A percentile compares a stretch with the other conserved stretches of the same genome.
These are phyloP conservation scores for Schizothorax lantsangensis DNA, from an alignment of 2,797 vertebrate genomes.

Conservation along the genomic window DNA sequence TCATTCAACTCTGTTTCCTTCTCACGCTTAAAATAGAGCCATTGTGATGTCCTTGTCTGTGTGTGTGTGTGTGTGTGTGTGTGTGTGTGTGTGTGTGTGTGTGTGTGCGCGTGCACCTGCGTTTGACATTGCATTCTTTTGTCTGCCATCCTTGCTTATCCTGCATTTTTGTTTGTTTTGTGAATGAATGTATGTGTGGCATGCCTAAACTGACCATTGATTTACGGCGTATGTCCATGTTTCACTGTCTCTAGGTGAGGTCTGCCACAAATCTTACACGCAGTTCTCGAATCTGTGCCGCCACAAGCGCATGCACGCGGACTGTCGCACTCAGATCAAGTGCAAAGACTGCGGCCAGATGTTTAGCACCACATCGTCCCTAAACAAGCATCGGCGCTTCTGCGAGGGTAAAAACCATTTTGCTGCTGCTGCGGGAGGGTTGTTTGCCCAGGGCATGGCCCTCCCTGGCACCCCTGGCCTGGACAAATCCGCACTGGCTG, in stretches of 20 bases:
- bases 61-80: slow-evolving; percentile 67
- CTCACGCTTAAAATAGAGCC: slow-evolving; percentile 97
- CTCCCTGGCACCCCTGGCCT: slow-evolving; percentile 91
- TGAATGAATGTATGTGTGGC: slow-evolving; percentile 39
- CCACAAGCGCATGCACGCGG: slow-evolving; percentile 99
- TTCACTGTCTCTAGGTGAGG: slow-evolving; percentile 86
- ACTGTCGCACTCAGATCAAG: slow-evolving; percentile 99
- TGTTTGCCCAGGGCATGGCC: slow-evolving; percentile 97
- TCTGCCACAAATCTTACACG: slow-evolving; percentile 99
- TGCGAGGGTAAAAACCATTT: slow-evolving; percentile 99
- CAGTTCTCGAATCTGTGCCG: slow-evolving; percentile 99
- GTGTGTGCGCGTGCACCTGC: slow-evolving; percentile 69
- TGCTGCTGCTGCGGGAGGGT: slow-evolving; percentile 91
- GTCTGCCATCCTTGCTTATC: slow-evolving; percentile 39
- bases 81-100: slow-evolving; percentile 50
- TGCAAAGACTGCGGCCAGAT: slow-evolving; percentile 99
- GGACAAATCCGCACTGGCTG: slow-evolving; percentile 94
- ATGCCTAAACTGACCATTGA: background rate
- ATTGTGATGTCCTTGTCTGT: slow-evolving; percentile 92
- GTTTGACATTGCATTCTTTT: slow-evolving; percentile 67
- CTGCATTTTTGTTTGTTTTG: slow-evolving; percentile 37
- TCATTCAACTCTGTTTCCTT: slow-evolving; percentile 99
- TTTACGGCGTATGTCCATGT: slow-evolving; percentile 38
- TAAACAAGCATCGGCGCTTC: slow-evolving; percentile 99
- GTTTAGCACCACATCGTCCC: slow-evolving; percentile 99